A percentile compares a stretch with the other conserved stretches of the same genome.
phyloP scores from a whole-genome alignment of 2,113 vertebrate genomes.

The Calyptomena viridis region DNA sequence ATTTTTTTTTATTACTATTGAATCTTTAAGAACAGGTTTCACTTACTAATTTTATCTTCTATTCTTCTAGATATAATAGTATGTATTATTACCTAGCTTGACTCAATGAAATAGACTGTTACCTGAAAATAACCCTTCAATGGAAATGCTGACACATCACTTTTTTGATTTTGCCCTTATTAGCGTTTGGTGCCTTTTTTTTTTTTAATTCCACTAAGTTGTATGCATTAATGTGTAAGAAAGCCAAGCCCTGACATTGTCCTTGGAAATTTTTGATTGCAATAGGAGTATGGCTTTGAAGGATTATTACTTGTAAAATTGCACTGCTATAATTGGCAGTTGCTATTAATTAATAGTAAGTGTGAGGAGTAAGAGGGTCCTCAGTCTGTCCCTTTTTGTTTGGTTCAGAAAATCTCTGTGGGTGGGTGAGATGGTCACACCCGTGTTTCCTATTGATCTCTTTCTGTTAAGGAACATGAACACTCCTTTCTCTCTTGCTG shows the following conservation, averaged over 20 bases:
- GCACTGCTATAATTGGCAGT: not conserved
- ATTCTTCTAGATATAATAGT: not conserved
- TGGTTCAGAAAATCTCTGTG: not conserved
- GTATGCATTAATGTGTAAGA: not conserved
- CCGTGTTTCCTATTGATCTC: not conserved
- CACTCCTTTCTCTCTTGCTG: not conserved
- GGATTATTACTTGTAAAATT: conserved; percentile 6
- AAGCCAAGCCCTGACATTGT: not conserved
- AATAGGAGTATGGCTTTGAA: not conserved
- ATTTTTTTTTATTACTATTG: fast-evolving
- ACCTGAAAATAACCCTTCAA: not conserved
- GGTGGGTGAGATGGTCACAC: not conserved
- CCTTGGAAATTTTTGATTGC: not conserved
- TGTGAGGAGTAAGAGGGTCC: not conserved
- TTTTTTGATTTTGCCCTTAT: not conserved
- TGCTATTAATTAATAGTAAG: not conserved
- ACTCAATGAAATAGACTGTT: not conserved
- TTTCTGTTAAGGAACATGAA: not conserved
- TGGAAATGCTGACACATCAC: not conserved
- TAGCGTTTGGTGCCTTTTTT: not conserved
- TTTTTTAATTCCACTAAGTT: not conserved
- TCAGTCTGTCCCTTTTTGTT: not conserved
- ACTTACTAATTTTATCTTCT: conserved; percentile 4
- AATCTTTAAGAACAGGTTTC: conserved; percentile 11
- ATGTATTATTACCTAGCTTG: not conserved